Percentiles rank a stretch among this genome's conserved stretches.
Evolutionary conservation across 2,113 vertebrate genomes (phyloP).

Genomic region (Chaetops frenatus): DNA sequence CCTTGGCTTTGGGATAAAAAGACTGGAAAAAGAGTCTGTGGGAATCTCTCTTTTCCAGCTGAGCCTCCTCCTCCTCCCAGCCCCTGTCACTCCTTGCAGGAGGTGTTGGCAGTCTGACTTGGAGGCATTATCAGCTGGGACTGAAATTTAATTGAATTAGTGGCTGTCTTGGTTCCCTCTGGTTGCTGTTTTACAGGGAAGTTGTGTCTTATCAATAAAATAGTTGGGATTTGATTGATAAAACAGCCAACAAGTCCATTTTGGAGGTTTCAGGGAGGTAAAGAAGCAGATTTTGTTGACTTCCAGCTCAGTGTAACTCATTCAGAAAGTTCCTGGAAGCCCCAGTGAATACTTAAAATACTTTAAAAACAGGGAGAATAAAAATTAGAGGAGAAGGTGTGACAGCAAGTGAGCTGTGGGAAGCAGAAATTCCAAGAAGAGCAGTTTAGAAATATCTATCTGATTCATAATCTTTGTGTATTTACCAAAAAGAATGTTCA

Average conservation of each 20-base stretch:
- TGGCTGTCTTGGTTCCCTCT: background rate
- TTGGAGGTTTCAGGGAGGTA: background rate
- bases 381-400: background rate
- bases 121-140: background rate
- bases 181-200: background rate
- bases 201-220: background rate
- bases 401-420: background rate
- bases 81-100: rapidly evolving
- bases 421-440: background rate
- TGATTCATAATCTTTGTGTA: background rate
- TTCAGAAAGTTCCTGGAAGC: background rate
- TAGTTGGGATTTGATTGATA: background rate
- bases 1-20: background rate
- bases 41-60: background rate
- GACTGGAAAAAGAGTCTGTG: background rate
- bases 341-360: background rate
- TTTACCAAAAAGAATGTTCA: background rate
- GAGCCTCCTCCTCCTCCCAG: background rate
- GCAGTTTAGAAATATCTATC: background rate
- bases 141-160: rapidly evolving
- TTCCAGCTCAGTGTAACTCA: background rate
- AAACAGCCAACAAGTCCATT: background rate
- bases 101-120: background rate
- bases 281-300: background rate
- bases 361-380: background rate